phyloP scores from a whole-genome alignment of 2,797 vertebrate genomes.

The Chelonia mydas region DNA sequence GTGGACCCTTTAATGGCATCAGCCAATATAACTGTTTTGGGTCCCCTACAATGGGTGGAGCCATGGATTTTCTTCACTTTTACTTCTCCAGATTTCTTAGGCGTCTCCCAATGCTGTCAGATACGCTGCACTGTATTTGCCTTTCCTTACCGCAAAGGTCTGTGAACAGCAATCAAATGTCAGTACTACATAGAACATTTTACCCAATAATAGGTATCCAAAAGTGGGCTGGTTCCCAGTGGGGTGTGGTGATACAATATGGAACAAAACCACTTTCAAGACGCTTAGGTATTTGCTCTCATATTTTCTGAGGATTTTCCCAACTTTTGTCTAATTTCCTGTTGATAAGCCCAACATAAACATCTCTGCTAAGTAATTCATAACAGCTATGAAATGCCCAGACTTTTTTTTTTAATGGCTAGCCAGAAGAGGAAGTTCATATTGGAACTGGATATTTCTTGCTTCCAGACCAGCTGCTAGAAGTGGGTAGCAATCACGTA shows the following conservation, averaged over 20 bases:
- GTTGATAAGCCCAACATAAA: slow-evolving; percentile 5
- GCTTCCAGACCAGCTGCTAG: not conserved
- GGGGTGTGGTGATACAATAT: rapidly evolving
- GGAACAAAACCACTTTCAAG: not conserved
- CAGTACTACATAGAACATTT: not conserved
- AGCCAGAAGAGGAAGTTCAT: not conserved
- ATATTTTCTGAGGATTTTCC: not conserved
- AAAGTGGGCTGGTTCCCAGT: rapidly evolving
- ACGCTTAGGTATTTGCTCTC: not conserved
- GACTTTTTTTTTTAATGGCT: not conserved
- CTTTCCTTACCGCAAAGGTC: not conserved
- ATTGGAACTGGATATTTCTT: not conserved
- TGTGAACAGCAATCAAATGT: not conserved
- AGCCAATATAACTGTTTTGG: not conserved
- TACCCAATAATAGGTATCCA: not conserved
- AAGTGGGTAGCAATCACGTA: not conserved
- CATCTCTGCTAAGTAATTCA: slow-evolving; percentile 20
- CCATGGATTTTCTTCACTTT: not conserved
- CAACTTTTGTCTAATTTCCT: slow-evolving; percentile 11
- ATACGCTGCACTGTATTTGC: not conserved
- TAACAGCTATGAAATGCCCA: not conserved
- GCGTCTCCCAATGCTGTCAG: not conserved
- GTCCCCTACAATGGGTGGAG: not conserved
- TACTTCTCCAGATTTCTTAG: not conserved
- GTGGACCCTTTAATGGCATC: not conserved